A percentile compares a stretch with the other conserved stretches of the same genome.
Evolutionary conservation across 2,888 invertebrate genomes (phyloP).

Genomic region (Tuta absoluta): DNA sequence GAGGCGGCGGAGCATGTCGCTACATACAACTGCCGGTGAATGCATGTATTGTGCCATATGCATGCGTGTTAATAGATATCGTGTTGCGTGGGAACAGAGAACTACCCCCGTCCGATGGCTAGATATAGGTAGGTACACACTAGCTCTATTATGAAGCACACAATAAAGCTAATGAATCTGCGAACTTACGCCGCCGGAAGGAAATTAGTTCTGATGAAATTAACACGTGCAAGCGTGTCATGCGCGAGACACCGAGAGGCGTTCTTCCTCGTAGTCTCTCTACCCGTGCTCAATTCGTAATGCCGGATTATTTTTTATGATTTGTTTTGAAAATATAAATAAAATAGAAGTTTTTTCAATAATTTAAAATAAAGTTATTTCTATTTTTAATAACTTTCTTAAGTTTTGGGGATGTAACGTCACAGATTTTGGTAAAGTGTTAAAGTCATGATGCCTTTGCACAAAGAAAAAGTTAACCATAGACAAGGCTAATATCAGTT

Average conservation of each 20-base stretch:
- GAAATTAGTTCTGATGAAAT: slow-evolving; percentile 26
- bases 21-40: slow-evolving; percentile 68
- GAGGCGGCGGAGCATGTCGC: slow-evolving; percentile 68
- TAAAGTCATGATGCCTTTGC: no score
- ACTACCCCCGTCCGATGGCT: slow-evolving; percentile 27
- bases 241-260: not conserved
- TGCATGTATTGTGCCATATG: slow-evolving; percentile 68
- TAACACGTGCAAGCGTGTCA: slow-evolving; percentile 12
- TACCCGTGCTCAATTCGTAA: not conserved
- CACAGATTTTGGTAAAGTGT: no score
- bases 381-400: no score
- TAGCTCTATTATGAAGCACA: not conserved
- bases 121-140: not conserved
- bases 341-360: no score
- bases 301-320: no score
- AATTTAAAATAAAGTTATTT: no score
- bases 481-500: no score
- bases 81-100: slow-evolving; percentile 38
- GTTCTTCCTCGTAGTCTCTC: slow-evolving; percentile 9
- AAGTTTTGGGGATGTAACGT: no score
- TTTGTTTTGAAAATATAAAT: no score
- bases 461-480: no score
- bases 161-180: slow-evolving; percentile 16
- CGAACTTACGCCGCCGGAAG: slow-evolving; percentile 9
- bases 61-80: slow-evolving; percentile 51